These are phyloP conservation scores for Trematomus loennbergii DNA, from an alignment of 2,113 vertebrate species.

Conservation along the genomic window DNA sequence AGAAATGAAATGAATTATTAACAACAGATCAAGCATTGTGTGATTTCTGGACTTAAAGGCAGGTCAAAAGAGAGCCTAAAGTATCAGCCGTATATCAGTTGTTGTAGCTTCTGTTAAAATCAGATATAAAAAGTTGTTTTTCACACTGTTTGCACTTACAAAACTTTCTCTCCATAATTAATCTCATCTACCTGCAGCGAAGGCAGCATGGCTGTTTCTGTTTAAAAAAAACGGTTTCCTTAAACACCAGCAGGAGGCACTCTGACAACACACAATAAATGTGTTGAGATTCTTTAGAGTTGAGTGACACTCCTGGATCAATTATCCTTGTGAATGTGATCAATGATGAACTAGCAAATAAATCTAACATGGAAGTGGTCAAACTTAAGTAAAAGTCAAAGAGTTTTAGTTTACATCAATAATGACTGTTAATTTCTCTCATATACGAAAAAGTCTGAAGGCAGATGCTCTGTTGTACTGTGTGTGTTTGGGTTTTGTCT, in stretches of 20 bases:
- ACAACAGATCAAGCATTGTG: background rate
- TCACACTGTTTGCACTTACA: background rate
- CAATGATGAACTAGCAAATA: background rate
- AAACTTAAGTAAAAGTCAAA: conserved; percentile 26
- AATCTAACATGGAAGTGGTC: background rate
- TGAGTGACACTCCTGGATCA: background rate
- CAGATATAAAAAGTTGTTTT: background rate
- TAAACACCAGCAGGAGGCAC: conserved; percentile 69
- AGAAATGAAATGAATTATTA: conserved; percentile 3
- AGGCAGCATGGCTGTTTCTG: background rate
- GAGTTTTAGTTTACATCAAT: conserved; percentile 1
- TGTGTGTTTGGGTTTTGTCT: background rate
- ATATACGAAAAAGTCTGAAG: background rate
- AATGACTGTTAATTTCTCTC: background rate
- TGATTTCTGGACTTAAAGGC: background rate
- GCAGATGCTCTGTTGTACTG: background rate
- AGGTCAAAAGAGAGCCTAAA: background rate
- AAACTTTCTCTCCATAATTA: background rate
- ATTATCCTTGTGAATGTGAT: conserved; percentile 17
- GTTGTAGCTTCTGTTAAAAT: background rate
- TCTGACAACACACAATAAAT: conserved; percentile 46
- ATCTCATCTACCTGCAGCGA: background rate
- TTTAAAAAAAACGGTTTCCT: conserved; percentile 3
- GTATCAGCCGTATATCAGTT: background rate
- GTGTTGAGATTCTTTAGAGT: background rate